Conservation (phyloP, 1,140 invertebrate species). For the Gonioctena quinquepunctata region DNA sequence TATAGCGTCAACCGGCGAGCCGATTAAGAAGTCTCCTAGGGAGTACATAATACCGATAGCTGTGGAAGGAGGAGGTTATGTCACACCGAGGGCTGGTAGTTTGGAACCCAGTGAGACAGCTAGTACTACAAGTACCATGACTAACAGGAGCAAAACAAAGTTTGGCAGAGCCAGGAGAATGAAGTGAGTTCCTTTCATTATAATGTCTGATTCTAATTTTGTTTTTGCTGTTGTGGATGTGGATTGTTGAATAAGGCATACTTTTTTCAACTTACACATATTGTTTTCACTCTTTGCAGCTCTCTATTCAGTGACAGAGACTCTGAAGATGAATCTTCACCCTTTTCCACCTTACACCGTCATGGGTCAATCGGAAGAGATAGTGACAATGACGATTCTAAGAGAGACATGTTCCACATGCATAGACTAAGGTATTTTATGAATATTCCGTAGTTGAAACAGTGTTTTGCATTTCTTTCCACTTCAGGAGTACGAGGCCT, state of each 20-base stretch:
- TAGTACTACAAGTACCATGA: constrained; percentile 56
- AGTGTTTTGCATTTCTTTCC: not conserved
- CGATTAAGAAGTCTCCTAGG: constrained; percentile 82
- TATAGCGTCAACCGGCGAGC: constrained; percentile 61
- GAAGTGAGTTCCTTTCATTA: constrained; percentile 60
- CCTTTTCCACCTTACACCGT: constrained; percentile 49
- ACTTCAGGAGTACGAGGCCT: constrained; percentile 71
- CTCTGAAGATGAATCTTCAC: constrained; percentile 72
- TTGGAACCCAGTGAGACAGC: constrained; percentile 71
- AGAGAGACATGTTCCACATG: constrained; percentile 67
- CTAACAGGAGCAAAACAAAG: constrained; percentile 48
- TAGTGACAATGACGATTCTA: constrained; percentile 58
- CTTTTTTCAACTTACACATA: not conserved
- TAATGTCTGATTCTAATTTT: no score
- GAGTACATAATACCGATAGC: constrained; percentile 92
- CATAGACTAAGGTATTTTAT: constrained; percentile 68
- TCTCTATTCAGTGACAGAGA: constrained; percentile 70
- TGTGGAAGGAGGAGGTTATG: constrained; percentile 83
- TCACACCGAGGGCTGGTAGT: constrained; percentile 77
- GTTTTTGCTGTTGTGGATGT: no score
- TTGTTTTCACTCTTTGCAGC: constrained; percentile 50
- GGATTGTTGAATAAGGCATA: no score
- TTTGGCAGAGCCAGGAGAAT: constrained; percentile 59
- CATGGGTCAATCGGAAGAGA: constrained; percentile 58
- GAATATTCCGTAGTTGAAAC: not conserved